Evolutionary conservation across 2,797 vertebrate genomes (phyloP), one percentile per base, ranked within the genome.

Genomic region (Spondyliosoma cantharus): DNA sequence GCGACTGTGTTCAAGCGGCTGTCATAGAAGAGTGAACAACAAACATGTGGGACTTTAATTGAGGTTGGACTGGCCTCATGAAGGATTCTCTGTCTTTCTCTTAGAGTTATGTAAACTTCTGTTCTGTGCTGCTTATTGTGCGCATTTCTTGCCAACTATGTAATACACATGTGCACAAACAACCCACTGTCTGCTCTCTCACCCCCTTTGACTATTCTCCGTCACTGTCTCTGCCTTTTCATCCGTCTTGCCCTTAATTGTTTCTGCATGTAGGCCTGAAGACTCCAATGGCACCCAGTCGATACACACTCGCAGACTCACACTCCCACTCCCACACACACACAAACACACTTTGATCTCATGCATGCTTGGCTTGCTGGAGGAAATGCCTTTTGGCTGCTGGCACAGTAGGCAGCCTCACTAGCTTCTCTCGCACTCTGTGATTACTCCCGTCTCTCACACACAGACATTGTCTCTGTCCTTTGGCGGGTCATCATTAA

Each of bases 311-410:
- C 24, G 0, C 60, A 71, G 63, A 85, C 81, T 67, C 74, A 27
- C 74, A 59, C 52, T 72, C 61, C 25, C 63, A 77, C 76, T 71
- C 50, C 72, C 74, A 77, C 59, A 77, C 76, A 74, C 50, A 74
- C 74, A 77, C 59, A 77, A 75, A 74, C 50, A 74, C 74, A 77
- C 92, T 92, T 93, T 93, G 90, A 93, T 92, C 86, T 92, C 49
- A 57, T 83, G 80, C 80, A 87, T 74, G 85, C 81, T 88, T 86
- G 86, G 58, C 67, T 88, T 81, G 70, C 63, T 73, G 59, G 78
- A 91, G 90, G 90, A 93, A 92, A 90, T 92, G 86, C 82, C 82
- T 90, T 69, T 66, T 89, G 86, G 78, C 87, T 90, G 82, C 67
- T 84, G 78, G 81, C 93, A 84, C 68, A 90, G 88, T 87, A 81